Percentiles rank a stretch among this genome's conserved stretches.
Conservation (phyloP, 2,113 vertebrate genomes). For the Eurypyga helias region DNA sequence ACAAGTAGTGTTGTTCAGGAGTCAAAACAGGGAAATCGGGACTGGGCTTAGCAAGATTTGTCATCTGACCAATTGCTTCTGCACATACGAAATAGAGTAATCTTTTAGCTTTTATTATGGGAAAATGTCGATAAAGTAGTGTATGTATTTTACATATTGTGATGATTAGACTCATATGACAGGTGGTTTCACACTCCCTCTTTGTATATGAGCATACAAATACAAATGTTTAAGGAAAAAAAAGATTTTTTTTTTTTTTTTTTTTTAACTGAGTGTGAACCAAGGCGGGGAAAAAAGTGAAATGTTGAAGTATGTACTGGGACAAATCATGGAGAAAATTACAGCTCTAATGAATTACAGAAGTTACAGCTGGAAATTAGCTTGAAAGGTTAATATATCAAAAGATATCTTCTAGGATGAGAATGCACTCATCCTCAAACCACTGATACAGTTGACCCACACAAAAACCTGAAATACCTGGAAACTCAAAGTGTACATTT, state of each 20-base stretch:
- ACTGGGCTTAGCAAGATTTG: background rate
- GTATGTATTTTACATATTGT: background rate
- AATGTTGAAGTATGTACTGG: background rate
- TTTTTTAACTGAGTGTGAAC: background rate
- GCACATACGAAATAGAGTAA: background rate
- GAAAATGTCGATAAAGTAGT: background rate
- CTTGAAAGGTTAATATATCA: background rate
- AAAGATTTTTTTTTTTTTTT: background rate
- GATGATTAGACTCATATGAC: background rate
- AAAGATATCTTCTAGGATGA: background rate
- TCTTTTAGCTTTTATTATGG: background rate
- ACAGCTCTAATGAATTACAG: background rate
- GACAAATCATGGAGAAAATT: background rate
- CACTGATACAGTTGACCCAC: background rate
- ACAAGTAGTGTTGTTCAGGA: background rate
- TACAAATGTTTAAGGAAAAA: background rate
- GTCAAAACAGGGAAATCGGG: background rate
- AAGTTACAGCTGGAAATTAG: background rate
- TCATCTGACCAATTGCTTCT: background rate
- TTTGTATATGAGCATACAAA: background rate
- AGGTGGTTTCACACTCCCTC: background rate
- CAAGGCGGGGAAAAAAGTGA: background rate
- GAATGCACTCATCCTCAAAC: background rate
- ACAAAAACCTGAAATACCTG: background rate
- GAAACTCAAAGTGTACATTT: background rate